Percentiles rank a stretch among this genome's conserved stretches.
Evolutionary conservation across 1,140 invertebrate species (phyloP).

Genomic region (Choristoneura fumiferana): DNA sequence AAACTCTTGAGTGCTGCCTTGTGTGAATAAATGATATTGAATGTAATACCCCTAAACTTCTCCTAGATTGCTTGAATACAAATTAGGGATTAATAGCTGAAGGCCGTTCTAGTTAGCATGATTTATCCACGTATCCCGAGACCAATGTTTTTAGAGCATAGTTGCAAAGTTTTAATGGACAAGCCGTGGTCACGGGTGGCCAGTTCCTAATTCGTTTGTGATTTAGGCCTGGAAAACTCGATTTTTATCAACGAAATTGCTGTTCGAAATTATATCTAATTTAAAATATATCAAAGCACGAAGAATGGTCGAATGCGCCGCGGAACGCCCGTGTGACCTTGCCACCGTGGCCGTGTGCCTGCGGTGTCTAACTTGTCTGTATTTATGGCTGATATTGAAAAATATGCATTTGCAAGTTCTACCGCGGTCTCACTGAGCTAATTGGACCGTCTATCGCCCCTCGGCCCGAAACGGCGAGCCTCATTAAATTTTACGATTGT

Average conservation of each 20-base stretch:
- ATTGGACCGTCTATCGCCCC: neutral
- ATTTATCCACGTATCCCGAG: too few relatives aligned
- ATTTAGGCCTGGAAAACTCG: neutral
- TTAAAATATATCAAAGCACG: constrained; percentile 7
- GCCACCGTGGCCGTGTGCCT: neutral
- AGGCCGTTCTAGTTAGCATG: neutral
- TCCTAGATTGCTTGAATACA: constrained; percentile 6
- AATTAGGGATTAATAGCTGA: constrained; percentile 12
- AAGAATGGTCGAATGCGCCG: neutral
- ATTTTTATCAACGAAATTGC: constrained; percentile 9
- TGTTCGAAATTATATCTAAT: constrained; percentile 5
- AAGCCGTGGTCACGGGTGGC: neutral
- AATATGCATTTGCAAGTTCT: neutral
- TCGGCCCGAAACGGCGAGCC: too few relatives aligned
- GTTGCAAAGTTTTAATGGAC: neutral
- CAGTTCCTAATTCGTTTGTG: constrained; percentile 8
- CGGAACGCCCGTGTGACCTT: constrained; percentile 1
- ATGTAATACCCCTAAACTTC: neutral
- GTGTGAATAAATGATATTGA: constrained; percentile 10
- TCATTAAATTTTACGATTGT: too few relatives aligned
- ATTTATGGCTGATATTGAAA: neutral
- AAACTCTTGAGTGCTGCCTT: constrained; percentile 1
- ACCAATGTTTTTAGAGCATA: neutral
- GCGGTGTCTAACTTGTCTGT: neutral
- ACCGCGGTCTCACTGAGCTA: neutral